Base-by-base conservation (phyloP, 2,888 invertebrate species). In the Nephrotoma appendiculata region DNA sequence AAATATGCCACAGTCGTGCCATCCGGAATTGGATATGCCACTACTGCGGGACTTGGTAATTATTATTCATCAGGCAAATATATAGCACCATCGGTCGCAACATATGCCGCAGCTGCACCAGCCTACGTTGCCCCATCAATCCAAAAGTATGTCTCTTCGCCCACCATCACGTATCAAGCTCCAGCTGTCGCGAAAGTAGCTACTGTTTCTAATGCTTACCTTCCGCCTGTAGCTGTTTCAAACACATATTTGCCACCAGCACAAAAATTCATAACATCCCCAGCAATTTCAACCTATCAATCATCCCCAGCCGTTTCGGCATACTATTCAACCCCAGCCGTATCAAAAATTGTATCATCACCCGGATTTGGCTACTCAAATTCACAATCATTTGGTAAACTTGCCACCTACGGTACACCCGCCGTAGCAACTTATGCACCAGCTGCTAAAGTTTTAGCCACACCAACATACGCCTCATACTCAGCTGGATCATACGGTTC, bases 1-100 rank as follows among this genome's bases (percentile, higher is more conserved):
- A 91, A 91, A 88, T 91, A 90, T 87, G 91, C 92, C 0, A 89
- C 89, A 0, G 90, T 92, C 88, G 89, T 90, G 44, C 91, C 91
- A 2, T 93, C 93, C 88, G 91, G 91, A 19, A 93, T 94, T 87
- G 93, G 94, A 88, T 93, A 94, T 87, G 91, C 93, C 6, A 93
- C 93, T 44, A 92, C 93, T 12, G 92, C 93, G 5, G 93, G 92
- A 6, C 91, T 93, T 0, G 93, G 94, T 4, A 90, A 90, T 41
- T 90, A 89, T 44, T 89, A 90, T 3, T 84, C 87, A 41, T 87
- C 88, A 6, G 71, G 71, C 6, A 71, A 71, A 31, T 71, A 71
- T 11, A 31, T 71, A 71, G 86, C 88, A 31, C 87, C 87, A 5
- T 86, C 87, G 15, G 7, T 86, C 86, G 86, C 87, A 45, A 83